Evolutionary conservation across 2,888 invertebrate species (phyloP).

Genomic region (Tryphoninae sp.): DNA sequence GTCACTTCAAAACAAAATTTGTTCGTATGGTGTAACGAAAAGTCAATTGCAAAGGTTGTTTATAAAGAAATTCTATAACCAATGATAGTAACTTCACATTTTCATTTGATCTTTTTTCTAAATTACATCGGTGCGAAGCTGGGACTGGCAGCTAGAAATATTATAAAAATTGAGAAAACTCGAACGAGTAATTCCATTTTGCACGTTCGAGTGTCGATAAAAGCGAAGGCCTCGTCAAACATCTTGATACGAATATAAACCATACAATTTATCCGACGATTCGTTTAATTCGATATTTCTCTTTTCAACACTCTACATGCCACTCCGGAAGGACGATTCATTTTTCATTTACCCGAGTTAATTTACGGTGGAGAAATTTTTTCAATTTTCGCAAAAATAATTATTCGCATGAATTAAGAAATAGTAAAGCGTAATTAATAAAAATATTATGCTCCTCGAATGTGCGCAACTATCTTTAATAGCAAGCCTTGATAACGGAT

Average conservation of each 20-base stretch:
- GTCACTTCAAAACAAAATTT: too few species aligned
- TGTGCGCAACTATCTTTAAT: not conserved
- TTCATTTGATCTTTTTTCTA: too few species aligned
- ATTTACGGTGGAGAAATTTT: not conserved
- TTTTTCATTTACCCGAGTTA: conserved; percentile 9
- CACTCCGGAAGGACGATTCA: not conserved
- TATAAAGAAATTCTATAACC: too few species aligned
- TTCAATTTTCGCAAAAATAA: not conserved
- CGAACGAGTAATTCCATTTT: not conserved
- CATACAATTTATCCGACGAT: conserved; percentile 19
- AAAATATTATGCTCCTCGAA: not conserved
- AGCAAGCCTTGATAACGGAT: conserved; percentile 23
- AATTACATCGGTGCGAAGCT: too few species aligned
- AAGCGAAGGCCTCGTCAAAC: not conserved
- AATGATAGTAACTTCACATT: too few species aligned
- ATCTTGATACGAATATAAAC: conserved; percentile 10
- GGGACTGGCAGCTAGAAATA: too few species aligned
- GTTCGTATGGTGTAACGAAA: too few species aligned
- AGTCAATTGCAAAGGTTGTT: too few species aligned
- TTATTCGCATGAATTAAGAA: not conserved
- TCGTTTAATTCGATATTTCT: conserved; percentile 20
- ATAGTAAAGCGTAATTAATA: too few species aligned
- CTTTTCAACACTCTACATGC: not conserved
- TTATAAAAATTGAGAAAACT: too few species aligned
- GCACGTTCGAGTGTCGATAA: not conserved